Conservation (phyloP, 2,113 vertebrate genomes). For the Apodemus speciosus region DNA sequence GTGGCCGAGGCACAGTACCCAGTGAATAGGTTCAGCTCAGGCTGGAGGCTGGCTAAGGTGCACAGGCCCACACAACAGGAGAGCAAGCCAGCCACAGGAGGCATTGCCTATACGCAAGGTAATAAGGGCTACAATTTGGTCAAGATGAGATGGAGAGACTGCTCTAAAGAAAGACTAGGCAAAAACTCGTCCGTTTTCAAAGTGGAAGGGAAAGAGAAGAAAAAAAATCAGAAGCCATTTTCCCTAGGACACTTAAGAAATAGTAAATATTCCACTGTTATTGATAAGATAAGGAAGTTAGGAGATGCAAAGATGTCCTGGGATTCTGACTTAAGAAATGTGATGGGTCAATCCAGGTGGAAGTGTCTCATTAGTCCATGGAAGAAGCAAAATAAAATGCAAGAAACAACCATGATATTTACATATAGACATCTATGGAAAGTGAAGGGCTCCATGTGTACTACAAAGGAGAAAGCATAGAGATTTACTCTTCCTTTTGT, state of each 20-base stretch:
- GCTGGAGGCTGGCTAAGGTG: too few relatives aligned
- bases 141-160: background rate
- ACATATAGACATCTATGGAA: background rate
- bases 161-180: background rate
- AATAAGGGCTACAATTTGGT: background rate
- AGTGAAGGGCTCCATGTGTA: background rate
- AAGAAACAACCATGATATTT: background rate
- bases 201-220: background rate
- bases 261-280: background rate
- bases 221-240: background rate
- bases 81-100: rapidly evolving
- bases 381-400: slow-evolving; percentile 8
- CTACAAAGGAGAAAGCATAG: background rate
- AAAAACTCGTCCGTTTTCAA: background rate
- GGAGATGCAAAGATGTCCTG: background rate
- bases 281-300: background rate
- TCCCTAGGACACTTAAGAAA: background rate
- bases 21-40: background rate
- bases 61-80: background rate
- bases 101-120: background rate
- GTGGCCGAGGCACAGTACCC: background rate
- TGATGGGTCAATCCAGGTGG: background rate
- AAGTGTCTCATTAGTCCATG: background rate
- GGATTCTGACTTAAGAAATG: background rate
- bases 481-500: background rate